A percentile compares a stretch with the other conserved stretches of the same genome.
phyloP scores from a whole-genome alignment of 2,888 invertebrate genomes.

The Oligia strigilis region DNA sequence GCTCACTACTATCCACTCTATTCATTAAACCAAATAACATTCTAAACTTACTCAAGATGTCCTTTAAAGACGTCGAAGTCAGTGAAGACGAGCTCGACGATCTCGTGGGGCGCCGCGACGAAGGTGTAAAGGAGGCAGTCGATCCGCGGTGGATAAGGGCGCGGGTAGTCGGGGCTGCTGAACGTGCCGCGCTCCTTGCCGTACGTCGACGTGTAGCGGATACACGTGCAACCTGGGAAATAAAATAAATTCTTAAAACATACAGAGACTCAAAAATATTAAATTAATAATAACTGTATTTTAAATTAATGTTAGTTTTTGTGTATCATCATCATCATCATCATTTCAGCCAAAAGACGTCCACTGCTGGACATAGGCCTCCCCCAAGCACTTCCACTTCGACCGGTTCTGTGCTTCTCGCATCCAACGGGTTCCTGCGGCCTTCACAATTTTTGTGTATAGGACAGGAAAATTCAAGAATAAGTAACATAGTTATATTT shows the following conservation, averaged over 20 bases:
- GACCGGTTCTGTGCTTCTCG: too few species aligned
- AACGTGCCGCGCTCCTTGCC: constrained; percentile 95
- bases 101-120: constrained; percentile 94
- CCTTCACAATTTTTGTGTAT: too few species aligned
- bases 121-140: constrained; percentile 97
- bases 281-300: too few species aligned
- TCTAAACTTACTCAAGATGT: constrained; percentile 92
- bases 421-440: too few species aligned
- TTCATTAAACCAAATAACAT: not conserved
- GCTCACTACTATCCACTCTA: not conserved
- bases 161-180: constrained; percentile 96
- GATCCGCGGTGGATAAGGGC: constrained; percentile 93
- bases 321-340: too few species aligned
- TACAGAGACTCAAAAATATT: not conserved
- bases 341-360: too few species aligned
- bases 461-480: too few species aligned
- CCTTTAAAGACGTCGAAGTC: constrained; percentile 94
- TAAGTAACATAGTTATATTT: not conserved
- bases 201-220: constrained; percentile 95
- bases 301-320: not conserved
- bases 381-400: too few species aligned
- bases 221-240: constrained; percentile 94
- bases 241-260: constrained; percentile 11
- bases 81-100: constrained; percentile 95
- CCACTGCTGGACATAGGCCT: too few species aligned